Percentiles rank a stretch among this genome's conserved stretches.
Conservation (phyloP, 2,888 invertebrate species). For the Lasioglossum villosulum region DNA sequence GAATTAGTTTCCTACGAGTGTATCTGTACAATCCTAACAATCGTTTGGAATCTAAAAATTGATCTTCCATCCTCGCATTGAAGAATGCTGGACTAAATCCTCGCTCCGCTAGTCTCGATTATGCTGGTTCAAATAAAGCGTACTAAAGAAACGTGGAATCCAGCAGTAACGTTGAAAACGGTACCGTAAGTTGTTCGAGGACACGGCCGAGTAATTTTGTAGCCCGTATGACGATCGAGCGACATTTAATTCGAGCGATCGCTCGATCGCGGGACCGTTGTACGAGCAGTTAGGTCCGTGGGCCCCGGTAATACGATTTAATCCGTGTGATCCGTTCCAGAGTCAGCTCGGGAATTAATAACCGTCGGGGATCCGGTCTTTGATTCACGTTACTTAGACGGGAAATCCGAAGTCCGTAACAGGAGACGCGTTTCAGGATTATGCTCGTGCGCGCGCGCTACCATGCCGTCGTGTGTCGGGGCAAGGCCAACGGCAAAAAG, state of each 20-base stretch:
- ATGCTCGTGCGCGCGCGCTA: not conserved
- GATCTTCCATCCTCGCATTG: no score
- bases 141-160: not conserved
- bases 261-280: conserved; percentile 5
- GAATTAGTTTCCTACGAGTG: no score
- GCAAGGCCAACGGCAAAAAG: conserved; percentile 50
- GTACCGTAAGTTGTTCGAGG: conserved; percentile 21
- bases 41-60: not conserved
- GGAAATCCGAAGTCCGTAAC: conserved; percentile 42
- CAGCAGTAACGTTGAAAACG: conserved; percentile 14
- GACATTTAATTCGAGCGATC: conserved; percentile 1
- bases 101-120: not conserved
- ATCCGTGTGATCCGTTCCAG: not conserved
- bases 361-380: conserved; percentile 20
- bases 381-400: conserved; percentile 27
- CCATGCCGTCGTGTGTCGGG: not conserved
- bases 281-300: not conserved
- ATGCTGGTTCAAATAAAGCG: not conserved
- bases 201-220: conserved; percentile 34
- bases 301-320: not conserved
- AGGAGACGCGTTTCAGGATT: conserved; percentile 35
- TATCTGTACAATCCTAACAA: no score
- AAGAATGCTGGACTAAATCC: not conserved
- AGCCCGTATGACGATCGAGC: conserved; percentile 19
- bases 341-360: conserved; percentile 49